These are phyloP conservation scores for Tiliacea aurago DNA, from an alignment of 2,888 invertebrate species.

Conservation along the genomic window DNA sequence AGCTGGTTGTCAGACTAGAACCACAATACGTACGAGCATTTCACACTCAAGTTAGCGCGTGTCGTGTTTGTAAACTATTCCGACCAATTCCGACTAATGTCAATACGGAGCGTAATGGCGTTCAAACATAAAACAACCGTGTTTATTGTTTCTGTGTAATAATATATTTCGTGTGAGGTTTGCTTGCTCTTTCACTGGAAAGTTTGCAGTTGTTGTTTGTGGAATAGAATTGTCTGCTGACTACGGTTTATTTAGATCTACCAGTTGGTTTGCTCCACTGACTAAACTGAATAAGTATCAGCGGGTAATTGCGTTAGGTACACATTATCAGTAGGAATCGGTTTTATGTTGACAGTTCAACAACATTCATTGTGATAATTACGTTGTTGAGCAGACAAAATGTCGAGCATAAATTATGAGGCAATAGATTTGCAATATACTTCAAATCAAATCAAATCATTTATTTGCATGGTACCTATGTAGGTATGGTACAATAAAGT, in stretches of 20 bases:
- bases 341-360: no score
- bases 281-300: not conserved
- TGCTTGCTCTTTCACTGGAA: constrained; percentile 56
- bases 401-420: no score
- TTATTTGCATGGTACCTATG: no score
- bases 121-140: constrained; percentile 69
- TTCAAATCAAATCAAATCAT: no score
- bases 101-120: constrained; percentile 68
- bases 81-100: constrained; percentile 63
- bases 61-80: constrained; percentile 67
- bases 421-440: no score
- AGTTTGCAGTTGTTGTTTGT: constrained; percentile 54
- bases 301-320: no score
- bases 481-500: no score
- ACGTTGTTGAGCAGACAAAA: no score
- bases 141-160: constrained; percentile 64
- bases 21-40: constrained; percentile 28
- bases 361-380: no score
- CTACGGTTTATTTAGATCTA: constrained; percentile 19
- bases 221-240: constrained; percentile 46
- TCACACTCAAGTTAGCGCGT: constrained; percentile 49
- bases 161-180: constrained; percentile 47
- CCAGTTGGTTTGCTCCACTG: not conserved
- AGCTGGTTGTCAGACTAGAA: not conserved
- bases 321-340: no score